Evolutionary conservation across 2,113 vertebrate species (phyloP), one percentile per base, ranked within the genome.

Genomic region (Pipa parva): DNA sequence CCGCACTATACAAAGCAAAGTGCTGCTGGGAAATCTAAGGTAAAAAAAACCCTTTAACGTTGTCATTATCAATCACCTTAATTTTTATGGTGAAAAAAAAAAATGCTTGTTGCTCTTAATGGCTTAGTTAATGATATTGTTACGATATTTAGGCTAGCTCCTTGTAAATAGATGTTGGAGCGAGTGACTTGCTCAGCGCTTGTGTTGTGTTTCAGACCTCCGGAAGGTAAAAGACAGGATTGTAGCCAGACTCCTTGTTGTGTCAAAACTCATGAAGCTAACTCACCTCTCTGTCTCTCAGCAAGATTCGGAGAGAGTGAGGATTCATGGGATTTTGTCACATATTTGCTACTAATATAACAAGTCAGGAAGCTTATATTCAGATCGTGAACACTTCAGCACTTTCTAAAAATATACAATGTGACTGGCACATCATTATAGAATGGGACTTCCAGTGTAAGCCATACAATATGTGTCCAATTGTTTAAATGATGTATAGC

Each of bases 371-470:
- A 5, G 24, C 18, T 27, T 5, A 70, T 13, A 31, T 27, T 51
- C 21, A 24, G 54, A 25, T 60, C 27, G 36, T 21, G 26, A 39
- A 60, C 48, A 59, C 24, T 52, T 49, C 46, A 68, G 46, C 65
- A 39, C 25, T 59, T 66, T 66, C 63, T 67, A 59, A 67, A 68
- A 68, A 42, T 60, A 68, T 39, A 17, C 12, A 15, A 52, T 13
- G 17, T 15, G n/a, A 51, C 29, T 37, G 31, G 55, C 18, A 49
- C 54, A 36, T 59, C 42, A 68, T 59, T 59, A 50, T 33, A 12
- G 50, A 27, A 37, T 5, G 24, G 54, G 18, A 9, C 45, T 36
- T 49, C 27, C 59, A 25, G 20, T 22, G 65, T 46, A 45, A 31
- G 18, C 20, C 10, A 6, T 27, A 4, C 39, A 1, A 42, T 59